Evolutionary conservation across 2,797 vertebrate genomes (phyloP).

Genomic region (Melanotaenia parkinsoni): DNA sequence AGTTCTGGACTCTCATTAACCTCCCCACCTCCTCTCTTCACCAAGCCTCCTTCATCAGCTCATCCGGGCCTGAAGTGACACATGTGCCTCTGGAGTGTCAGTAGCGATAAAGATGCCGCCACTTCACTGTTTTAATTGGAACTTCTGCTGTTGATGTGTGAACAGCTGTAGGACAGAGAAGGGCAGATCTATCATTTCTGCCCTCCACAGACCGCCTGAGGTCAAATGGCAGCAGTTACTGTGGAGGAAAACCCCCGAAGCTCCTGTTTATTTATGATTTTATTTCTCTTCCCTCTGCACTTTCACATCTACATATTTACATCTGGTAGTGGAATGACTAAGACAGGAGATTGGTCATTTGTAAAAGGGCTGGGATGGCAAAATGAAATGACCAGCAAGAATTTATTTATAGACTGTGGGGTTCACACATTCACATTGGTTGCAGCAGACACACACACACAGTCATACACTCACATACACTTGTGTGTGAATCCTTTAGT

Average conservation of each 20-base stretch:
- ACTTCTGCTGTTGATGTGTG: slow-evolving; percentile 82
- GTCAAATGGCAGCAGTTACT: slow-evolving; percentile 79
- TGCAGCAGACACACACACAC: slow-evolving; percentile 28
- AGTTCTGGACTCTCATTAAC: slow-evolving; percentile 80
- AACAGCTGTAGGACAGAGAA: slow-evolving; percentile 84
- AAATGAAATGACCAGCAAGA: slow-evolving; percentile 68
- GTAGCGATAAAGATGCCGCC: slow-evolving; percentile 80
- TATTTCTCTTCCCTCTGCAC: slow-evolving; percentile 50
- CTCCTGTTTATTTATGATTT: slow-evolving; percentile 80
- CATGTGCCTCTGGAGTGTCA: slow-evolving; percentile 78
- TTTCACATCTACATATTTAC: slow-evolving; percentile 73
- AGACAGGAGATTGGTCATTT: slow-evolving; percentile 47
- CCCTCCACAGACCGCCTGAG: slow-evolving; percentile 72
- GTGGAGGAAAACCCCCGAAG: slow-evolving; percentile 77
- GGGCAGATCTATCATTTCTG: slow-evolving; percentile 82
- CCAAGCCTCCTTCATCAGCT: slow-evolving; percentile 78
- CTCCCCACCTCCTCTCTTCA: slow-evolving; percentile 70
- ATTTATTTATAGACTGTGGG: slow-evolving; percentile 73
- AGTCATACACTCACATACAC: slow-evolving; percentile 33
- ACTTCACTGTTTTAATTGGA: slow-evolving; percentile 84
- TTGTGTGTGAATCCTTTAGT: slow-evolving; percentile 65
- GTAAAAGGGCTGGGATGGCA: slow-evolving; percentile 24
- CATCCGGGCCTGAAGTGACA: slow-evolving; percentile 79
- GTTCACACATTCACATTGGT: slow-evolving; percentile 41
- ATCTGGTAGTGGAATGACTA: slow-evolving; percentile 54